Conservation (phyloP, 2,888 invertebrate species). For the Iselma pallidipennis region DNA sequence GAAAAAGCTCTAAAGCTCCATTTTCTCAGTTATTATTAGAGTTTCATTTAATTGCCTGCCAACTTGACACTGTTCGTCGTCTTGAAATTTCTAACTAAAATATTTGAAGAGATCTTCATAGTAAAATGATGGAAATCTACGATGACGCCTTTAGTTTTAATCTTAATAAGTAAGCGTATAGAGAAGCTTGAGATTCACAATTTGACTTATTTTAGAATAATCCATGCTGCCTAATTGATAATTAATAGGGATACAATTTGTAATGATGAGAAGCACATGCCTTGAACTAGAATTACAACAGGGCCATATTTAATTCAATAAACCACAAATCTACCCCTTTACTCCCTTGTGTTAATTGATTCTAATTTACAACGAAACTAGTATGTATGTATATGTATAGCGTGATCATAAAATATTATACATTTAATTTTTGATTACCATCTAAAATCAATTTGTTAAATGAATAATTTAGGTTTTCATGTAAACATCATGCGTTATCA, state of each 20-base stretch:
- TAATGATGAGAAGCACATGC: neutral
- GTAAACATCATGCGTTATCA: neutral
- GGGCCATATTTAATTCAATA: slow-evolving; percentile 8
- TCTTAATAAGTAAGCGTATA: no score
- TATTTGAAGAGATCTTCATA: no score
- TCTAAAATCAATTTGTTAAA: neutral
- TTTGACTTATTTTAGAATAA: slow-evolving; percentile 7
- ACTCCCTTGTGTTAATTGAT: slow-evolving; percentile 1
- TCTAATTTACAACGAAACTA: neutral
- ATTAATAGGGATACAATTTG: slow-evolving; percentile 14
- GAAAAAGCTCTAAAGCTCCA: no score
- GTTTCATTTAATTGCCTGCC: no score
- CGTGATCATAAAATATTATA: neutral
- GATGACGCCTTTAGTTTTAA: no score
- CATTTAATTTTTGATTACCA: neutral
- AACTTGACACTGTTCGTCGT: no score
- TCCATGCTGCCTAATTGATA: slow-evolving; percentile 10
- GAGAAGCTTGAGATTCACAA: no score
- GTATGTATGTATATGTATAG: neutral
- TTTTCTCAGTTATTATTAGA: no score
- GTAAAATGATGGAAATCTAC: neutral
- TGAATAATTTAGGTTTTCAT: neutral
- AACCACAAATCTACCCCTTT: neutral
- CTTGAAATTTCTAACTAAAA: no score
- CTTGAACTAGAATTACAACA: slow-evolving; percentile 10